Evolutionary conservation across 35 echinoderm and acorn worm genomes (phyloP), one percentile per base, ranked within the genome.

Genomic region (Apostichopus japonicus): DNA sequence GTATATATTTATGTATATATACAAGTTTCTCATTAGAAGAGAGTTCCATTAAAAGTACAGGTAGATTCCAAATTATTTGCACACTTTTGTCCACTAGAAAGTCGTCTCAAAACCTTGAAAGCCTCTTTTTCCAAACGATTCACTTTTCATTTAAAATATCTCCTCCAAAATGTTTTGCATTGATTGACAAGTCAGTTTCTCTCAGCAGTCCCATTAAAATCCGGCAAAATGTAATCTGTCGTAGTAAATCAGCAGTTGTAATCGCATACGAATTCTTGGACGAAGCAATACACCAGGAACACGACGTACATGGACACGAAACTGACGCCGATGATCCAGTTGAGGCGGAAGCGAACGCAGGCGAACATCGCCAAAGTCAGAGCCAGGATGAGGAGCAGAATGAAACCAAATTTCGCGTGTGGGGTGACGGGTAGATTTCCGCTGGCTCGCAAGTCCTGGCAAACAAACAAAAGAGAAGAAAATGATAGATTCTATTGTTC

Each of bases 401-500:
- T 93, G 94, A 99, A 99, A 17, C 97, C 97, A 90, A 99, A 99
- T 23, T 99, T 99, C 55, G 95, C 95, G 53, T 99, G 93, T 5
- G 95, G 97, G 9, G 95, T 94, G 6, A 99, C 87, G 5, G 91
- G n/a, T 72, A 96, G 53, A 4, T 90, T 27, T 6, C 91, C 93
- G 25, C 10, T 86, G 7, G 73, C 65, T 4, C 82, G 73, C 80
- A 96, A 56, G 11, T 6, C 14, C 86, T 87, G 23, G 63, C 11
- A 10, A 71, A 56, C 9, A 62, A 23, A 61, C 1, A 71, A 65
- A 87, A 57, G n/a, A n/a, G n/a, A 10, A 67, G 14, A 8, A 44
- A 87, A 63, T 67, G 63, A 67, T 67, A 44, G 33, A 44, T 44
- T 44, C 33, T 44, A 44, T 44, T 44, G 33, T 44, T 44, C 33